These are phyloP conservation scores for Thera obeliscata DNA, from an alignment of 2,888 invertebrate genomes.

Conservation along the genomic window DNA sequence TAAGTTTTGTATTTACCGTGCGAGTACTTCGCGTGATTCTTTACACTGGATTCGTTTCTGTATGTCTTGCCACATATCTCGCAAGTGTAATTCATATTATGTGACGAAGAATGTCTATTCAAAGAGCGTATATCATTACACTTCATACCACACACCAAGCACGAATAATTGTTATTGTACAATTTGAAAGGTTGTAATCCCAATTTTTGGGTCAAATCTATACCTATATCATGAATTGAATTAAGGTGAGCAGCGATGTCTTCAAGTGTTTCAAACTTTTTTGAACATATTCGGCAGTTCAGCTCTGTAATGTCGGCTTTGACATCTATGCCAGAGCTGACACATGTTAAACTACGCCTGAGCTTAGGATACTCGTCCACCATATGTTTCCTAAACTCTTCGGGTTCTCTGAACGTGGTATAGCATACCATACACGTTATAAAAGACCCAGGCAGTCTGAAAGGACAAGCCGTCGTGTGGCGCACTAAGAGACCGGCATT, in stretches of 20 bases:
- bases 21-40: conserved; percentile 29
- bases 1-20: conserved; percentile 31
- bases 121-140: conserved; percentile 35
- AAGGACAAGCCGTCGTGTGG: conserved; percentile 57
- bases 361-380: conserved; percentile 45
- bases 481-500: conserved; percentile 54
- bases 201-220: conserved; percentile 46
- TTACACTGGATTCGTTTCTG: conserved; percentile 28
- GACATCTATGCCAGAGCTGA: conserved; percentile 28
- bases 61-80: conserved; percentile 41
- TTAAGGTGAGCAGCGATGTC: conserved; percentile 50
- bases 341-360: conserved; percentile 25
- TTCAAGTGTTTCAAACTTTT: conserved; percentile 42
- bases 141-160: conserved; percentile 34
- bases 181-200: conserved; percentile 44
- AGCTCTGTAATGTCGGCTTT: conserved; percentile 45
- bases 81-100: conserved; percentile 39
- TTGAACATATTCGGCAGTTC: conserved; percentile 49
- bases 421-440: conserved; percentile 54
- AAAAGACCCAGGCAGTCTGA: conserved; percentile 49
- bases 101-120: conserved; percentile 37
- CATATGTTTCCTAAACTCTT: conserved; percentile 53
- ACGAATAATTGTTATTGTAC: conserved; percentile 34
- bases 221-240: conserved; percentile 33
- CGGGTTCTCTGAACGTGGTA: conserved; percentile 48